These are phyloP conservation scores for Poeciliopsis gracilis DNA, from an alignment of 2,797 vertebrate genomes.

Conservation along the genomic window DNA sequence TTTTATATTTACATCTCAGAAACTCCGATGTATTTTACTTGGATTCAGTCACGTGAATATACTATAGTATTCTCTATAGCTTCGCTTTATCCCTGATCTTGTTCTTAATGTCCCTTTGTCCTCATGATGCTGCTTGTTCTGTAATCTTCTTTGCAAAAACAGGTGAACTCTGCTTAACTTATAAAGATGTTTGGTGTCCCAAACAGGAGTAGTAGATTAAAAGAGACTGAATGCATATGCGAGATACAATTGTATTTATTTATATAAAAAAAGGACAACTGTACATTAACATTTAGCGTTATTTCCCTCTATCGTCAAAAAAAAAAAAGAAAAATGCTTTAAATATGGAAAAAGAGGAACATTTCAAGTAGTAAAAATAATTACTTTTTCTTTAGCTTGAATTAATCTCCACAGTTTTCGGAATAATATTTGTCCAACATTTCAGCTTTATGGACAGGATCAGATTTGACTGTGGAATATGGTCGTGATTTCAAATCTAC, in stretches of 20 bases:
- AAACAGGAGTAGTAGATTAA: background rate
- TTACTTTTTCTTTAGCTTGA: background rate
- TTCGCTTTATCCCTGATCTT: background rate
- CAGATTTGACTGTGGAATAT: slow-evolving; percentile 57
- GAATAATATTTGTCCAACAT: slow-evolving; percentile 42
- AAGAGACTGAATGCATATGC: background rate
- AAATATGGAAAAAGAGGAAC: background rate
- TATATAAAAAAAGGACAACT: background rate
- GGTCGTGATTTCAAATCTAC: slow-evolving; percentile 39
- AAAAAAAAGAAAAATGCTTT: background rate
- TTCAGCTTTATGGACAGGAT: slow-evolving; percentile 49
- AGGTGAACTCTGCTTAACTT: background rate
- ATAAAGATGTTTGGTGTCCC: background rate
- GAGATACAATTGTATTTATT: background rate
- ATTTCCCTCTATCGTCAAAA: background rate
- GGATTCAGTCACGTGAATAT: background rate
- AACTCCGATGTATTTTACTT: background rate
- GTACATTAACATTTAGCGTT: background rate
- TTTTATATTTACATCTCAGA: background rate
- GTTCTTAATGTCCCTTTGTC: background rate
- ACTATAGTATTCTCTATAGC: background rate
- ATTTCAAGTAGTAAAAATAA: too few species aligned
- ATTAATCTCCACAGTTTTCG: slow-evolving; percentile 32
- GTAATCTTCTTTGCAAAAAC: background rate
- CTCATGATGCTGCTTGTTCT: background rate